Base-by-base conservation (phyloP, 1,140 invertebrate species). In the Pemphigus obesinymphae region DNA sequence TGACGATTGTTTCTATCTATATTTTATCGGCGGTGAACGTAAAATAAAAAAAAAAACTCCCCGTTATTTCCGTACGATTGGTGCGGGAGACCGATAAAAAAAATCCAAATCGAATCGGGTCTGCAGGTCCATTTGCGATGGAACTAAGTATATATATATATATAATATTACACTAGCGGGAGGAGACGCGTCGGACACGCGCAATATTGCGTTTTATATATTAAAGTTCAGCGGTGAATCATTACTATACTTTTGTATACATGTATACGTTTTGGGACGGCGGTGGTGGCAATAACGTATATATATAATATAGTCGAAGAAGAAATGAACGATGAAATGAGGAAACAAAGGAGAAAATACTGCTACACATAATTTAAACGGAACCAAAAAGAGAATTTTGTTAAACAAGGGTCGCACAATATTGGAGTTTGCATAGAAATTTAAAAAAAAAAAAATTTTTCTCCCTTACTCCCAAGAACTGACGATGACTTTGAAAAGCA, bases 351-450 rank as follows among this genome's bases (percentile, higher is more conserved):
- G 34, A 43, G 66, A 45, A 45, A 70, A 68, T 45, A 70, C n/a
- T 23, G 13, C 23, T 13, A 20, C 2, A 73, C 70, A 73, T 48
- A 73, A 75, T 75, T 75, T 31, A 53, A 53, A 75, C 72, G 20
- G 7, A 37, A 40, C 45, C 72, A 10, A 26, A n/a, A n/a, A 29
- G 48, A 20, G 50, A 76, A 55, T 50, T 76, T 55, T 76, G 73
- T 34, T 55, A 23, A 76, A 55, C 73, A 29, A 37, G 29, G 73
- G 73, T 76, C 31, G n/a, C n/a, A 76, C 73, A 17, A 76, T 76
- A 76, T n/a, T n/a, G n/a, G 48, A 53, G 50, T 76, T 76, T 40
- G 23, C 75, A 43, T 78, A 58, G 40, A 40, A 2, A 58, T 78
- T 55, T 61, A 10, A 58, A 61, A 78, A 78, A 10, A 58, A 61